Conservation (phyloP, 2,113 vertebrate genomes). For the Osmerus eperlanus region DNA sequence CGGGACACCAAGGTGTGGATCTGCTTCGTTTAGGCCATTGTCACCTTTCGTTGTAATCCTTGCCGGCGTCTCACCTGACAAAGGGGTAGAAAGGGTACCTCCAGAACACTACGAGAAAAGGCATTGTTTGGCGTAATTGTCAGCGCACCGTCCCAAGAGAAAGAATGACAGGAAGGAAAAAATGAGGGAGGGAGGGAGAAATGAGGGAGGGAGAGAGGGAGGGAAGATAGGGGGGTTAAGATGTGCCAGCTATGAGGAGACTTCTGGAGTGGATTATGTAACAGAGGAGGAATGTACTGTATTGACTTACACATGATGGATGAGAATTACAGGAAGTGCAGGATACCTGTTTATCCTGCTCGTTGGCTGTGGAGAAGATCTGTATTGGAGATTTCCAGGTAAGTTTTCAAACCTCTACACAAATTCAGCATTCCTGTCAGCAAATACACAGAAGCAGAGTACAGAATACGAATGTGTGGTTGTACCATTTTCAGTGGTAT, state of each 20-base stretch:
- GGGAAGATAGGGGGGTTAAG: neutral
- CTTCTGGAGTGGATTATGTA: slow-evolving; percentile 22
- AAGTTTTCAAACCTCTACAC: neutral
- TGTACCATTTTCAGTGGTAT: too few relatives aligned
- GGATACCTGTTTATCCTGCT: neutral
- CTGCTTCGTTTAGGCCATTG: slow-evolving; percentile 30
- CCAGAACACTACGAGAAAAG: slow-evolving; percentile 31
- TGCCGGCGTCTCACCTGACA: slow-evolving; percentile 32
- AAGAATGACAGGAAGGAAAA: neutral
- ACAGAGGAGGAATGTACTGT: slow-evolving; percentile 4
- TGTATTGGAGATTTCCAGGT: neutral
- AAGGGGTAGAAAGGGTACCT: slow-evolving; percentile 31
- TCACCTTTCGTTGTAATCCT: slow-evolving; percentile 47
- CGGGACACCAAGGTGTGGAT: slow-evolving; percentile 38
- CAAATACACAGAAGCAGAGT: too few relatives aligned
- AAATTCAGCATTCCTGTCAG: neutral
- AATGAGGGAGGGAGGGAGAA: slow-evolving; percentile 1
- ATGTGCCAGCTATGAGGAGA: neutral
- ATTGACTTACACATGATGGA: slow-evolving; percentile 19
- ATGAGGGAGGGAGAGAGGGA: neutral
- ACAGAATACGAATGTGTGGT: neutral
- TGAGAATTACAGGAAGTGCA: neutral
- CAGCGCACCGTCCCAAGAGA: slow-evolving; percentile 2
- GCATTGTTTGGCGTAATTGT: slow-evolving; percentile 37
- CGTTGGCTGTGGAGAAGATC: neutral